Evolutionary conservation across 1,140 invertebrate species (phyloP), one percentile per base, ranked within the genome.

Genomic region (Popillia japonica): DNA sequence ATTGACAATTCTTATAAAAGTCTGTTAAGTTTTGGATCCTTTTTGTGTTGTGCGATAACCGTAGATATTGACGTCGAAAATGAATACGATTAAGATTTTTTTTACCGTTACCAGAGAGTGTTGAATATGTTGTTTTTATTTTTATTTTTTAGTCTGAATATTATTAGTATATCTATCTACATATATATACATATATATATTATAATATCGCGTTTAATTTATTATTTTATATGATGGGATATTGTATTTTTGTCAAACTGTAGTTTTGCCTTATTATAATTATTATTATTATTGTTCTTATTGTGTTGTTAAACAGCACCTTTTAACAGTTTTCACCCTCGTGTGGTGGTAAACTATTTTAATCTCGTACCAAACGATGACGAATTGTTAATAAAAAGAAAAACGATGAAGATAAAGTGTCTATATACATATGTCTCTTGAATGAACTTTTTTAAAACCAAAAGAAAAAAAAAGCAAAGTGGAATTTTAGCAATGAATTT

Each of bases 151-250:
- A 68, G 61, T 11, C 8, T 68, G 11, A 68, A 27, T 68, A 68
- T 68, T 68, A 68, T 68, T 17, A 55, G n/a, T 55, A 55, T 55
- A 14, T n/a, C 17, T 55, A 55, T 48, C n/a, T 48, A 48, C 3
- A 11, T 64, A 8, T 9, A 22, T 20, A 22, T 61, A 3, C 1
- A 8, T 27, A 27, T 68, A n/a, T n/a, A n/a, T 68, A 68, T 68
- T 34, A 68, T 23, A 0, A 8, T 68, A 34, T 68, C 11, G 61
- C 27, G 61, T 68, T 68, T 68, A 68, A 68, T 68, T 68, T 68
- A 68, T 68, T 68, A 68, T 68, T 68, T 27, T 68, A 68, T 68
- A 14, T 68, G 61, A 22, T 22, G 11, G 22, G 17, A 17, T 55
- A 55, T 55, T n/a, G 22, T 34, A 27, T 68, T 61, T 20, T 61